Percentiles rank a stretch among this genome's conserved stretches.
These are phyloP conservation scores for Hydropsyche tenuis DNA, from an alignment of 1,140 invertebrate species.

Conservation along the genomic window DNA sequence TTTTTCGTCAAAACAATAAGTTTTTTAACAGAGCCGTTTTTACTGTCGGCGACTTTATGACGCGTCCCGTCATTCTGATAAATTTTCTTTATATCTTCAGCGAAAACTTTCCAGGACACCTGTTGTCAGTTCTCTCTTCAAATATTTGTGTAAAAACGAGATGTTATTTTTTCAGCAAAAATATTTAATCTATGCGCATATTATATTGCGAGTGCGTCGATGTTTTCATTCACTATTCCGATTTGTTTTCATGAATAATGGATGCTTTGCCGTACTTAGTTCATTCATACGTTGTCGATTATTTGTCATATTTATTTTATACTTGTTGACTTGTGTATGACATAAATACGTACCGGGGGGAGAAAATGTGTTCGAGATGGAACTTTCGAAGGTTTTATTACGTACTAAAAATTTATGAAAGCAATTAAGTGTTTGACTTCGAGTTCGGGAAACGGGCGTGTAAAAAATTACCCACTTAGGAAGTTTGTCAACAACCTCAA, in stretches of 20 bases:
- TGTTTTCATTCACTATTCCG: neutral
- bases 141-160: neutral
- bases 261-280: too few species aligned
- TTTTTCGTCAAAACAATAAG: slow-evolving; percentile 18
- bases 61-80: neutral
- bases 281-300: too few species aligned
- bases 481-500: slow-evolving; percentile 27
- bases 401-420: slow-evolving; percentile 29
- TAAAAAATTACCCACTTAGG: slow-evolving; percentile 29
- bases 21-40: slow-evolving; percentile 8
- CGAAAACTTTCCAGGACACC: slow-evolving; percentile 16
- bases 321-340: too few species aligned
- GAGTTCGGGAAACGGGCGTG: slow-evolving; percentile 17
- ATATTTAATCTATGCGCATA: too few species aligned
- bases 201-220: neutral
- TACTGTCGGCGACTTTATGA: neutral
- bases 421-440: slow-evolving; percentile 24
- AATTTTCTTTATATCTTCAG: neutral
- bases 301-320: too few species aligned
- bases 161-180: too few species aligned
- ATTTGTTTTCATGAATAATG: too few species aligned
- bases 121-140: neutral
- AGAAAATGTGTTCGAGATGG: neutral
- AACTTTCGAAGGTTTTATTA: slow-evolving; percentile 29
- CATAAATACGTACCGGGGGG: neutral